These are phyloP conservation scores for Mesorhabditis spiculigera DNA, from an alignment of 2,888 invertebrate species.

Conservation along the genomic window DNA sequence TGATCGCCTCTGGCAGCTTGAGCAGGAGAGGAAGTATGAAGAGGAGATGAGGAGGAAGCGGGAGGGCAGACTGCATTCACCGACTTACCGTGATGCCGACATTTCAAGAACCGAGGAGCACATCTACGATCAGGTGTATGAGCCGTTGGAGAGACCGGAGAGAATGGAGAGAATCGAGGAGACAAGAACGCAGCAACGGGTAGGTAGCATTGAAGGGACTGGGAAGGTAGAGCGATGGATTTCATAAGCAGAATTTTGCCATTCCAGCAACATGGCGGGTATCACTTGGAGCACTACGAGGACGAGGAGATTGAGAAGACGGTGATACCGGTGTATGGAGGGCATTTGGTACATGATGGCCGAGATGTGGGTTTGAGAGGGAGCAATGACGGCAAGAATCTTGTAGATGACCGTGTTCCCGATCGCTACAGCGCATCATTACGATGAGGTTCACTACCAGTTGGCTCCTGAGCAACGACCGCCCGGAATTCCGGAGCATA, in stretches of 20 bases:
- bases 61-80: too few species aligned
- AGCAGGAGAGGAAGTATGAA: background rate
- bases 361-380: background rate
- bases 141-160: too few species aligned
- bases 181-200: background rate
- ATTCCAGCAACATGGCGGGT: too few species aligned
- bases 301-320: background rate
- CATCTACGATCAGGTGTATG: too few species aligned
- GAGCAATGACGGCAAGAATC: background rate
- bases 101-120: too few species aligned
- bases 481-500: conserved; percentile 4
- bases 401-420: background rate
- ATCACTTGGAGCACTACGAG: background rate
- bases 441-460: background rate
- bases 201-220: background rate
- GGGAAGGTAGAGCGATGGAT: background rate
- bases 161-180: background rate
- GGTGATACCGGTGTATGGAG: background rate
- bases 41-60: background rate
- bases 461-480: background rate
- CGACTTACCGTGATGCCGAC: too few species aligned
- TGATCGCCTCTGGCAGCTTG: background rate
- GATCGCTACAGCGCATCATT: background rate
- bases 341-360: background rate
- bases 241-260: too few species aligned